Base-by-base conservation (phyloP, 2,888 invertebrate species). In the Teinopalpus imperialis region DNA sequence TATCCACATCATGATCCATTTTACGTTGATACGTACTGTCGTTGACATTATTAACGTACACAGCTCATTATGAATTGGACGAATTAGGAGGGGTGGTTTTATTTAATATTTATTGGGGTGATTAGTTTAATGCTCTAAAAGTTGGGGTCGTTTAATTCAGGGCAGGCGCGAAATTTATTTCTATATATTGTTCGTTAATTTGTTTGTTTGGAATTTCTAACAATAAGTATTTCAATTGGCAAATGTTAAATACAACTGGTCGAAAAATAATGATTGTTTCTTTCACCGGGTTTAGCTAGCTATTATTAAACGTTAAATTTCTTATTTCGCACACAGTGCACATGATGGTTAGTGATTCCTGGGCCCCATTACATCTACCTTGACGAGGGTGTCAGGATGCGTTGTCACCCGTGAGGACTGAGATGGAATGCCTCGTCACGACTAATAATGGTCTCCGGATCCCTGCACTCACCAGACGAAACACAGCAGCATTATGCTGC, bases 151-250 rank as follows among this genome's bases (percentile, higher is more conserved):
- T 51, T 52, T 52, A 53, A 57, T 61, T 45, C 47, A 51, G 53
- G 48, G 50, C 48, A 47, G 35, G 46, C 44, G 51, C 43, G 42
- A 46, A 53, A 57, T 57, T 58, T 52, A 57, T 61, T 61, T 53
- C 51, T 52, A 52, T 61, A 46, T 55, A 59, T 63, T 59, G 63
- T 61, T 49, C 31, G 48, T 50, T 62, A 62, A 68, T 69, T 69
- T 66, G 69, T 71, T 71, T 69, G 62, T 69, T 62, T 61, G 57
- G 56, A 43, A 48, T 41, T 51, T 40, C 41, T 24, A 36, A 45
- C 44, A 48, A 48, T 48, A 16, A 43, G 26, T 45, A 43, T 36
- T 35, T 21, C 37, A 29, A 24, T 7, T 10, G 10, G 8, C 26
- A 24, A 37, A 35, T 42, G 37, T 48, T 41, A 16, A 26, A 46